These are phyloP conservation scores for Ptilorrhoa leucosticta DNA, from an alignment of 2,113 vertebrate species.

Conservation along the genomic window DNA sequence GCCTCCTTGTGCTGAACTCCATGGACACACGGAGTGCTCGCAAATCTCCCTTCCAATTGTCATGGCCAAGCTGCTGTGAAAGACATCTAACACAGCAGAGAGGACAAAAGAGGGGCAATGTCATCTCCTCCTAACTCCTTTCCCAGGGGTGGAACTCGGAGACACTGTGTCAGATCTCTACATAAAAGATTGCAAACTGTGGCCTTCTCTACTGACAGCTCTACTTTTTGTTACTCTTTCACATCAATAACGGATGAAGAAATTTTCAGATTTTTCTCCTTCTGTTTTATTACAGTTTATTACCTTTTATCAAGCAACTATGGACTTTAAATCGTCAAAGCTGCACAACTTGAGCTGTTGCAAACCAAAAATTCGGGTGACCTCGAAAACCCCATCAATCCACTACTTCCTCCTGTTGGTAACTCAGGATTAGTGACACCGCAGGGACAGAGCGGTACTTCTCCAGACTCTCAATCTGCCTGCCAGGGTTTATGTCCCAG, in stretches of 20 bases:
- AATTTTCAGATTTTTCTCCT: background rate
- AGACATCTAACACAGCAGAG: background rate
- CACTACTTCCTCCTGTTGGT: accelerated
- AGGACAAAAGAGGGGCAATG: background rate
- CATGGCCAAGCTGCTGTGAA: background rate
- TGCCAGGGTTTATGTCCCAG: background rate
- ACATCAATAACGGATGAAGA: background rate
- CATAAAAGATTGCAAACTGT: background rate
- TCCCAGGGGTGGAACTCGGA: background rate
- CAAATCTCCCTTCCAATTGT: background rate
- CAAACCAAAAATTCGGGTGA: background rate
- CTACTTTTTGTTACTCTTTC: background rate
- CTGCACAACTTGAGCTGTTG: background rate
- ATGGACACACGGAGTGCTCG: accelerated
- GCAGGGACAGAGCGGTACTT: background rate
- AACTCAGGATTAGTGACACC: background rate
- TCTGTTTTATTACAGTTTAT: background rate
- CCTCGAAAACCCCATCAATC: background rate
- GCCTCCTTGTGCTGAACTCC: background rate
- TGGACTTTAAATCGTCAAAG: background rate
- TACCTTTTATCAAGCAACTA: background rate
- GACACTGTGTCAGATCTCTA: background rate
- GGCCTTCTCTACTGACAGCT: background rate
- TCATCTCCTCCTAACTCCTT: background rate
- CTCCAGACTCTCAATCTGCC: background rate